phyloP scores from a whole-genome alignment of 30 jellyfish, hydroid and myxozoan genomes.

The Pseudorhiza aurosa region DNA sequence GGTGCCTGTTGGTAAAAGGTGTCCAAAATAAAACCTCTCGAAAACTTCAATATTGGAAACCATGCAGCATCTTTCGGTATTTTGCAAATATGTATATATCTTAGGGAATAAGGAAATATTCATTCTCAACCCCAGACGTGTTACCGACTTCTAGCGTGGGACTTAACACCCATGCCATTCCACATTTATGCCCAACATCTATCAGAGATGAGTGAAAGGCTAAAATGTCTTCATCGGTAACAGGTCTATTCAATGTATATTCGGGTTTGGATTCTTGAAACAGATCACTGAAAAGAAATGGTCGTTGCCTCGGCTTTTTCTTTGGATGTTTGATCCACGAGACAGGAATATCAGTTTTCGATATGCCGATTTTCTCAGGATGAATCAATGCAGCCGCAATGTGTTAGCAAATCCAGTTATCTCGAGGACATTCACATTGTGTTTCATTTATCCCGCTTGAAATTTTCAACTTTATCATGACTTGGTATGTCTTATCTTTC shows the following conservation, averaged over 20 bases:
- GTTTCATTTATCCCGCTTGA: constrained; percentile 32
- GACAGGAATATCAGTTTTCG: constrained; percentile 42
- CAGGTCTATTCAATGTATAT: constrained; percentile 28
- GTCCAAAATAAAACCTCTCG: constrained; percentile 11
- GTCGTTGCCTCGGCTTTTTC: constrained; percentile 22
- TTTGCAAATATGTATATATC: constrained; percentile 16
- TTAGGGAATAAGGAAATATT: too few relatives aligned
- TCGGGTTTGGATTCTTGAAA: constrained; percentile 43
- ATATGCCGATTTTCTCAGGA: constrained; percentile 35
- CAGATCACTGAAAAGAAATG: constrained; percentile 25
- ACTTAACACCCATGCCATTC: constrained; percentile 42
- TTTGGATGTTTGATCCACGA: constrained; percentile 51
- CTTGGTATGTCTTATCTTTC: constrained; percentile 45
- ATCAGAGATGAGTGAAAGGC: too few relatives aligned
- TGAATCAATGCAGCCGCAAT: constrained; percentile 45
- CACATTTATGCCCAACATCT: constrained; percentile 37
- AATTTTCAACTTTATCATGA: constrained; percentile 17
- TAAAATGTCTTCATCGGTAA: constrained; percentile 32
- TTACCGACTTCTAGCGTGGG: constrained; percentile 6
- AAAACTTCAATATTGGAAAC: constrained; percentile 16
- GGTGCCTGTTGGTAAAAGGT: constrained; percentile 40
- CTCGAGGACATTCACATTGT: constrained; percentile 51
- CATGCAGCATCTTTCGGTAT: constrained; percentile 31
- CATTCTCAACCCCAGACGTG: constrained; percentile 36
- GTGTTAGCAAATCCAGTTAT: constrained; percentile 51